Conservation (phyloP, 2,888 invertebrate species). For the Torymus aiolomorphi region DNA sequence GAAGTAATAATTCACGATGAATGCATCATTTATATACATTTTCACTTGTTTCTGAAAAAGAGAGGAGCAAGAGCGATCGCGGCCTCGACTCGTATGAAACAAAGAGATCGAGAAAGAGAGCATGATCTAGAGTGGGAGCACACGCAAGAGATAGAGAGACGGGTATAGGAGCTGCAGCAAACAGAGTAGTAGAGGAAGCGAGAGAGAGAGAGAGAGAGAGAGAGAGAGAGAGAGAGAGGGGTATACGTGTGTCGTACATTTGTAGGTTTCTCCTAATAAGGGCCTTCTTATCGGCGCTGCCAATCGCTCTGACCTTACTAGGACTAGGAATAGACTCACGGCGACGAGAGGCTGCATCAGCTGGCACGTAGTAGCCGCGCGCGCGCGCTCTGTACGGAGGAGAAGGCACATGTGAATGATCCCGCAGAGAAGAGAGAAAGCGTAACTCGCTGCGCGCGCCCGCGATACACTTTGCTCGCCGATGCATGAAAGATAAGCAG, state of each 20-base stretch:
- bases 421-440: neutral
- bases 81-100: conserved; percentile 15
- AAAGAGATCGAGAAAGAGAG: conserved; percentile 43
- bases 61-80: neutral
- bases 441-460: conserved; percentile 12
- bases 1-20: conserved; percentile 7
- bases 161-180: neutral
- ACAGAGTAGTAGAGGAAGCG: conserved; percentile 12
- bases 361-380: conserved; percentile 55
- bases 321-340: conserved; percentile 67
- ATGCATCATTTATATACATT: conserved; percentile 30
- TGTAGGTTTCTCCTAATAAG: conserved; percentile 68
- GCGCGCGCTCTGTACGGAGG: conserved; percentile 23
- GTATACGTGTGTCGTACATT: conserved; percentile 56
- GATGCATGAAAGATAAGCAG: conserved; percentile 52
- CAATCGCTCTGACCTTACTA: conserved; percentile 68
- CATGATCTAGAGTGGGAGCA: neutral
- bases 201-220: conserved; percentile 25
- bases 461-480: conserved; percentile 46
- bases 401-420: conserved; percentile 8
- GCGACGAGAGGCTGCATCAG: conserved; percentile 58
- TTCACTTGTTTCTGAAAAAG: conserved; percentile 45
- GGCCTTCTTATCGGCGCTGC: conserved; percentile 66
- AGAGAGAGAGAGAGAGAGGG: conserved; percentile 14
- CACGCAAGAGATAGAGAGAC: conserved; percentile 2